Evolutionary conservation across 1,140 invertebrate genomes (phyloP), one percentile per base, ranked within the genome.

Genomic region (Aphelenchoides besseyi): DNA sequence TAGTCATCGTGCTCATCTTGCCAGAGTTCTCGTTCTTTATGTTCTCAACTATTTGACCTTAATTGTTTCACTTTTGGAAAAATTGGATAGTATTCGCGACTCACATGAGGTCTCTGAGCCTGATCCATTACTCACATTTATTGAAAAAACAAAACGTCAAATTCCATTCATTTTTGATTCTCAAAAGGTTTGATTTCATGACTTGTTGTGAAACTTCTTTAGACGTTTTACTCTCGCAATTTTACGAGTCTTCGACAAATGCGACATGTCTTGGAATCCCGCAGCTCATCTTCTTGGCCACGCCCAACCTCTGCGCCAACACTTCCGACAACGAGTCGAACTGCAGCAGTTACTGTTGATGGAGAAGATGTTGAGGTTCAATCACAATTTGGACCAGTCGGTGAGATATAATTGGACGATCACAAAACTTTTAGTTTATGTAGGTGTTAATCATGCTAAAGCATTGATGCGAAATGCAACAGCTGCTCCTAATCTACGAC

Each of bases 1-100:
- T 79, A 92, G 93, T 81, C 85, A 97, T 0, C 86, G 93, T 67
- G 86, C 94, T 70, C 94, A 97, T 87, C 86, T 98, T 37, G 88
- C 71, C 86, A 93, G 95, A 80, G 97, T 97, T 73, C 94, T 97
- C 90, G 87, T 93, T 1, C 87, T 97, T 18, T 96, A 98, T 87
- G 88, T 97, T 62, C 86, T 97, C 26, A 98, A 97, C 85, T 88
- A 97, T 75, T 95, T 95, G 81, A 94, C 94, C 0, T 86, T 98
- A 32, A 95, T 96, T 81, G 91, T 96, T 83, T 92, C 94, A 0
- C 88, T 95, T n/a, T 97, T 97, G 85, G 90, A 89, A 68, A 95
- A 84, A 67, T 59, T 82, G 69, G 77, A 84, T 23, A 79, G 89
- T 53, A 66, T 66, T 53, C 63, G 63, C 1, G 63, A 66, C 36